Evolutionary conservation across 2,113 vertebrate genomes (phyloP), one percentile per base, ranked within the genome.

Genomic region (Elachura formosa): DNA sequence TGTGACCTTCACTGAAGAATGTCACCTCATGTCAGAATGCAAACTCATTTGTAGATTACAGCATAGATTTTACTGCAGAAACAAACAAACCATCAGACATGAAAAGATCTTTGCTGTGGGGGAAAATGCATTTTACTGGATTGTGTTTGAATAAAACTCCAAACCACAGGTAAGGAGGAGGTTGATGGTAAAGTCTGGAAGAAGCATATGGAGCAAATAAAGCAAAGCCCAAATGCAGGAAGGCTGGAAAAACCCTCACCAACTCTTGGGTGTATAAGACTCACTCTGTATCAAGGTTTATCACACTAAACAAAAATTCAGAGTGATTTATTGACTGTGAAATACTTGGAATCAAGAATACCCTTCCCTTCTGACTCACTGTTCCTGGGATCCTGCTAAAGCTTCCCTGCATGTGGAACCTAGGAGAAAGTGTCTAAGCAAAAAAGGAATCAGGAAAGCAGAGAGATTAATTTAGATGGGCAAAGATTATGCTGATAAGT

Each of bases 31-130:
- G 71, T 40, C 2, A 8, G 52, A 77, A 67, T 74, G 75, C 75
- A 94, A 77, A 73, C 59, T 77, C 71, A 43, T 83, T 93, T 83
- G 89, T 90, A 89, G 67, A 93, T 90, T 95, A 74, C 31, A 71
- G 56, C 29, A 74, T 66, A 66, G 58, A 69, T 91, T 91, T 96
- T 76, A 82, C 51, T 90, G 59, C 40, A 74, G 87, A 93, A 78
- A 26, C 25, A 87, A 95, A 90, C 54, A 92, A 76, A 31, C 33
- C 16, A 0, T 51, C 63, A 76, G 46, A 48, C 23, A 36, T 20
- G 13, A 85, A 91, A 83, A 90, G 67, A n/a, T 71, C 62, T 85
- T 92, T 87, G 51, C 28, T 89, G 17, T 14, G 24, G 51, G 40
- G 79, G 51, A 38, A 83, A 83, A 85, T 40, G 45, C 18, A 56